A percentile compares a stretch with the other conserved stretches of the same genome.
Conservation (phyloP, 2,888 invertebrate species). For the Scelioninae gen. 2 region DNA sequence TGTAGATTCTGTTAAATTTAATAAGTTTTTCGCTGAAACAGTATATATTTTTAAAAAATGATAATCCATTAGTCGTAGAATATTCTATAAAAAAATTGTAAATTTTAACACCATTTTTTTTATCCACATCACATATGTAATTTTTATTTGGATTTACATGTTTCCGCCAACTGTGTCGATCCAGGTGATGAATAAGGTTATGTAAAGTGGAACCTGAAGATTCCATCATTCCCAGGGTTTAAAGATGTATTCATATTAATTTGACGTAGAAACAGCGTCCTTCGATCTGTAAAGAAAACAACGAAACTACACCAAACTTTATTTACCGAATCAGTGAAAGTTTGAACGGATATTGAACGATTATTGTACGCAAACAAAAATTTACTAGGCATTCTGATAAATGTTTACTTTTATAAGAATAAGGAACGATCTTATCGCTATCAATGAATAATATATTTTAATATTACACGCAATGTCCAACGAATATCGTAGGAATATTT, state of each 20-base stretch:
- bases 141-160: no score
- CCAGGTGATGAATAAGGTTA: background rate
- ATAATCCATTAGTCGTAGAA: no score
- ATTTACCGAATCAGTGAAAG: slow-evolving; percentile 18
- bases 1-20: no score
- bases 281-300: background rate
- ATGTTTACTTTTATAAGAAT: slow-evolving; percentile 8
- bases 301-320: slow-evolving; percentile 40
- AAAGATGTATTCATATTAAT: background rate
- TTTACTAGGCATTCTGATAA: slow-evolving; percentile 1
- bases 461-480: no score
- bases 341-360: background rate
- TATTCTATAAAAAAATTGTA: no score
- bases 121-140: no score
- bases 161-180: slow-evolving; percentile 3
- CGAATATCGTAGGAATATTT: no score
- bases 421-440: background rate
- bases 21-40: slow-evolving; percentile 6
- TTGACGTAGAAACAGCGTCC: background rate
- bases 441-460: no score
- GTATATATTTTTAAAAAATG: no score
- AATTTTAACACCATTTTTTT: no score
- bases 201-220: background rate
- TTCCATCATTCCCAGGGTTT: background rate
- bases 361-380: slow-evolving; percentile 5